Evolutionary conservation across 2,888 invertebrate species (phyloP).

Genomic region (Syrista parreyssii): DNA sequence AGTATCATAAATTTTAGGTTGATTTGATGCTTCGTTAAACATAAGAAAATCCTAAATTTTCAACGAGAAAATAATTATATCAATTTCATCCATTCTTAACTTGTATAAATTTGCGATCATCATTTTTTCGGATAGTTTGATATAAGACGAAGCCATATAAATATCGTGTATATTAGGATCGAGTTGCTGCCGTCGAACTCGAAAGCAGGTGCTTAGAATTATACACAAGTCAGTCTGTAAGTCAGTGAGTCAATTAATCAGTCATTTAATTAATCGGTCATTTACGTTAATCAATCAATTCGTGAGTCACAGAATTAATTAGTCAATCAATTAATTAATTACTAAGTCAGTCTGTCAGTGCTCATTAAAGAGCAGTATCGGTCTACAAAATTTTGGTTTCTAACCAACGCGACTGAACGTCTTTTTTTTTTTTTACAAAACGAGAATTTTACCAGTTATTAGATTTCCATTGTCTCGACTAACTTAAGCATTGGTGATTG

Average conservation of each 20-base stretch:
- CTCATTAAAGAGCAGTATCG: background rate
- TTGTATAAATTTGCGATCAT: background rate
- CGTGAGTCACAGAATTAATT: background rate
- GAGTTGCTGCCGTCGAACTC: background rate
- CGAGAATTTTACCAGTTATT: constrained; percentile 4
- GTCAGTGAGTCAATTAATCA: background rate
- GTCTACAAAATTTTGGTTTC: background rate
- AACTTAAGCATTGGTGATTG: constrained; percentile 67
- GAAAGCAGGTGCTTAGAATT: background rate
- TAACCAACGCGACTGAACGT: background rate
- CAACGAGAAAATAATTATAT: background rate
- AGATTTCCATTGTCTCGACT: constrained; percentile 59
- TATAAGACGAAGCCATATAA: background rate
- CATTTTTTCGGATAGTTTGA: background rate
- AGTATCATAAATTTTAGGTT: background rate
- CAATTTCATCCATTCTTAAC: background rate
- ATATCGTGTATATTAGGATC: background rate
- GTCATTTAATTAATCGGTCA: background rate
- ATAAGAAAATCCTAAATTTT: background rate
- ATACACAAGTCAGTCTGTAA: background rate
- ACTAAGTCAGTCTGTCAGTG: background rate
- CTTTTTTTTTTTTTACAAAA: background rate
- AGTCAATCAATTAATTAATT: background rate
- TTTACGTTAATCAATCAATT: background rate
- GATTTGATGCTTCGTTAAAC: background rate